phyloP scores from a whole-genome alignment of 2,888 invertebrate species.

The Phasia obesa region DNA sequence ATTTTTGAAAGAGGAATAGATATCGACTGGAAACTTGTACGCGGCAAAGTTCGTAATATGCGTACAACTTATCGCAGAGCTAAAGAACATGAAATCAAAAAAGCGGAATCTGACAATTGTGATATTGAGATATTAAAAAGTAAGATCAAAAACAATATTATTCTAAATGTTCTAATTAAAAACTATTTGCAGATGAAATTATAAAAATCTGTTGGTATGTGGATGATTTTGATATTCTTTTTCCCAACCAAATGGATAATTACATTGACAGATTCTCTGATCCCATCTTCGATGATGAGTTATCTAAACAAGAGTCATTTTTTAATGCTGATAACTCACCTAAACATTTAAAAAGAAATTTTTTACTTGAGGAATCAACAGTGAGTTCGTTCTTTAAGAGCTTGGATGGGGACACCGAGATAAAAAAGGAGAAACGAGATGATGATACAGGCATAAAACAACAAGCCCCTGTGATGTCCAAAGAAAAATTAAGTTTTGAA shows the following conservation, averaged over 20 bases:
- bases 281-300: conserved; percentile 23
- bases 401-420: neutral
- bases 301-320: conserved; percentile 31
- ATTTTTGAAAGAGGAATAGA: conserved; percentile 35
- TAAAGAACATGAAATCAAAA: conserved; percentile 36
- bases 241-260: conserved; percentile 21
- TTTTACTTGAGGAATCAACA: conserved; percentile 4
- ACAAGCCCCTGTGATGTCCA: neutral
- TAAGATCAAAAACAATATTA: neutral
- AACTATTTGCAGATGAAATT: conserved; percentile 10
- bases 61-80: conserved; percentile 27
- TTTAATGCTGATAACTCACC: conserved; percentile 7
- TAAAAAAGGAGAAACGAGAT: conserved; percentile 20
- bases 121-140: conserved; percentile 5
- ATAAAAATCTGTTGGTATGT: conserved; percentile 41
- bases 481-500: conserved; percentile 1
- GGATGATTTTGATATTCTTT: conserved; percentile 46
- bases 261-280: neutral
- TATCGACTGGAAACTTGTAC: conserved; percentile 33
- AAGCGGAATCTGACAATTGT: neutral
- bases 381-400: conserved; percentile 11
- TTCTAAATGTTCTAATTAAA: neutral
- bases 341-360: neutral
- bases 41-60: conserved; percentile 49
- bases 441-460: neutral